phyloP scores from a whole-genome alignment of 2,797 vertebrate genomes.

The Setipinna tenuifilis region DNA sequence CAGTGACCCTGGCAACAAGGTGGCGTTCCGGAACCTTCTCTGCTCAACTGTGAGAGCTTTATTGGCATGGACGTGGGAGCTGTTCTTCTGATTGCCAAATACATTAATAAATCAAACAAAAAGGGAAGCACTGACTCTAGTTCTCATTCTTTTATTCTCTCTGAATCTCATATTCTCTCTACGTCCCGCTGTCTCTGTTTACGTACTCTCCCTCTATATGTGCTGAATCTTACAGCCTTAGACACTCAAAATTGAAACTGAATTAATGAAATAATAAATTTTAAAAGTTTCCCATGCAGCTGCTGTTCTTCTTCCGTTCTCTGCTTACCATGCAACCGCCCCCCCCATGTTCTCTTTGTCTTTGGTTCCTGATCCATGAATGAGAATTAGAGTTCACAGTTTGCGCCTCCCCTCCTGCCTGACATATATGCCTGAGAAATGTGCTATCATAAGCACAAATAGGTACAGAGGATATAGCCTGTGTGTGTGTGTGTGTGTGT shows the following conservation, averaged over 20 bases:
- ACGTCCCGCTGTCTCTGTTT: too few relatives aligned
- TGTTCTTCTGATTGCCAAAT: neutral
- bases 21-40: neutral
- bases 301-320: neutral
- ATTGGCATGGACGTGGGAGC: neutral
- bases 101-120: neutral
- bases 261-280: too few relatives aligned
- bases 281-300: too few relatives aligned
- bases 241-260: too few relatives aligned
- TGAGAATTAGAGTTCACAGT: conserved; percentile 66
- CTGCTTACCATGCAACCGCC: neutral
- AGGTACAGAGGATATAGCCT: neutral
- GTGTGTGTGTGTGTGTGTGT: neutral
- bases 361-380: conserved; percentile 72
- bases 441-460: neutral
- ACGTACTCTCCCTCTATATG: too few relatives aligned
- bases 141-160: neutral
- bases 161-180: too few relatives aligned
- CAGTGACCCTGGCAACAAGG: neutral
- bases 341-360: conserved; percentile 47
- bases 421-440: neutral
- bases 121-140: neutral
- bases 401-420: conserved; percentile 60
- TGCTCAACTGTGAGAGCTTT: neutral
- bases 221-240: too few relatives aligned